Evolutionary conservation across 2,888 invertebrate species (phyloP), one percentile per base, ranked within the genome.

Genomic region (Macrosoma leucophasiata): DNA sequence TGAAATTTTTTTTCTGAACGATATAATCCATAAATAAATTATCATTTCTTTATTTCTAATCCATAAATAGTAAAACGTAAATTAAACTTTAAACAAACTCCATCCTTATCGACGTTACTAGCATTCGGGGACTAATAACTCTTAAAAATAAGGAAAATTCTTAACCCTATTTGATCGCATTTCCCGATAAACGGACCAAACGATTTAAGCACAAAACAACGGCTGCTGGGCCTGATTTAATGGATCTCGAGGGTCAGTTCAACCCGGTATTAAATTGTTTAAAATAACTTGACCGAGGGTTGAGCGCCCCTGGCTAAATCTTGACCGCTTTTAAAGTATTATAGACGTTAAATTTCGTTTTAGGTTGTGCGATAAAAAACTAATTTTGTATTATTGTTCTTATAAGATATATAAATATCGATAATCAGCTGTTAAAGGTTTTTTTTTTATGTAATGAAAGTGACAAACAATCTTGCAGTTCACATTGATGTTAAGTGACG

Each of bases 211-310:
- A 65, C 62, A 56, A 48, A 58, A 57, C 55, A 55, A 50, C 42
- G 49, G 39, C 60, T 50, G 61, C 53, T 56, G 48, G 38, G 38
- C 62, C 64, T 72, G 69, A 77, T 74, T 76, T 77, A 76, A 74
- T 64, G 64, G 62, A 52, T 46, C 55, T 46, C 49, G 55, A 58
- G 69, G 76, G 75, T 74, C 77, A 78, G 70, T 61, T 63, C 58
- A 48, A 53, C 50, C 51, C 46, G 48, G 55, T 52, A 62, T 65
- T 55, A 62, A 57, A 72, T 74, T 69, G 72, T 72, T 79, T 75
- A 78, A 78, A 77, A 67, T 73, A 71, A 72, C 55, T 73, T 71
- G 55, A 55, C 55, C 62, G 52, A 67, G 72, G 77, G 76, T 71
- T 59, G 55, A 38, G 14, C 46, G 39, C 56, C 66, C 64, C 58